These are phyloP conservation scores for Passer montanus DNA, from an alignment of 2,113 vertebrate species.

Conservation along the genomic window DNA sequence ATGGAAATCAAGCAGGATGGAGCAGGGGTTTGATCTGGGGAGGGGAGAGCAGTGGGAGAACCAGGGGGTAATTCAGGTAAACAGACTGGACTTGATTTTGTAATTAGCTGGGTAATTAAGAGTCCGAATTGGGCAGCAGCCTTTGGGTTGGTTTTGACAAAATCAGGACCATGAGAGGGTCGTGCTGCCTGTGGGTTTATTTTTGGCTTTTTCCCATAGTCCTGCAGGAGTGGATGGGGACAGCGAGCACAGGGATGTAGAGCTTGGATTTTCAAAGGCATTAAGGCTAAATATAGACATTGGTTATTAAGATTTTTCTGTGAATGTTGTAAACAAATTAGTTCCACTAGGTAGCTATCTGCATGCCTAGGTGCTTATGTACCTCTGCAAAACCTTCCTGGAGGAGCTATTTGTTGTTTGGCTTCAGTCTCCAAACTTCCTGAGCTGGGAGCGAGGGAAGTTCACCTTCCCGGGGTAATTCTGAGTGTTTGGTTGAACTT, in stretches of 20 bases:
- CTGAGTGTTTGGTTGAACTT: background rate
- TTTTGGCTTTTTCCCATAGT: background rate
- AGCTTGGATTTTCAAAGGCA: background rate
- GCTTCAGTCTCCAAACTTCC: background rate
- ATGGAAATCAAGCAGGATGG: background rate
- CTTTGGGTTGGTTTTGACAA: background rate
- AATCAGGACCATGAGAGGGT: background rate
- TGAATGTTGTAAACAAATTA: conserved; percentile 36
- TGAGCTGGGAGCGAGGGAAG: background rate
- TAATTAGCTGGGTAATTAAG: background rate
- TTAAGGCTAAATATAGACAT: background rate
- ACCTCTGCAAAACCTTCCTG: background rate
- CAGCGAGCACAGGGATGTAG: background rate
- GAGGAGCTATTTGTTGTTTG: background rate
- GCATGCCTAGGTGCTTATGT: background rate
- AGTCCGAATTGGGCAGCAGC: background rate
- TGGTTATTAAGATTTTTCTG: conserved; percentile 4
- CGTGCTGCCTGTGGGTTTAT: background rate
- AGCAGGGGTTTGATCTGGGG: background rate
- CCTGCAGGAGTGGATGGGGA: background rate
- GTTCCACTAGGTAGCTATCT: conserved; percentile 30
- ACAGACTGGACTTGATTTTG: background rate
- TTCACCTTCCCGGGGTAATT: background rate
- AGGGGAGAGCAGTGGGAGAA: background rate
- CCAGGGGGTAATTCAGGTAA: background rate